Conservation (phyloP, 2,888 invertebrate genomes). For the Pyrocoelia pectoralis region DNA sequence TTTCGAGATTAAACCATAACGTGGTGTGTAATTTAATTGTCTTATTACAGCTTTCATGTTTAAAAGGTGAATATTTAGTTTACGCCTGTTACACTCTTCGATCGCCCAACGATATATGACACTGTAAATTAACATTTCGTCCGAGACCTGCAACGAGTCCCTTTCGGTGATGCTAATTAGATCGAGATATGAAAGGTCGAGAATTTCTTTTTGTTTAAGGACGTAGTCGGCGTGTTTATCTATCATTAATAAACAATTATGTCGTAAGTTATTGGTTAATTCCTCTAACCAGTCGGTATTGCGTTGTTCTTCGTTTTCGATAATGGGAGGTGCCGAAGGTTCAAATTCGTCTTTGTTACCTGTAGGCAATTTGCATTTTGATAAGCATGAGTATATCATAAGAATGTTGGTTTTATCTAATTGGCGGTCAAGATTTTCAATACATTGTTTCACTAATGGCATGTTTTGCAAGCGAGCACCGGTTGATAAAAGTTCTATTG, state of each 20-base stretch:
- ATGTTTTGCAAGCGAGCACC: slow-evolving; percentile 79
- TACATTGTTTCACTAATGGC: slow-evolving; percentile 73
- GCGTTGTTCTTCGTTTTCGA: slow-evolving; percentile 50
- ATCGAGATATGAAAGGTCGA: slow-evolving; percentile 71
- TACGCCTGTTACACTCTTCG: slow-evolving; percentile 65
- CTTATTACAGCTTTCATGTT: slow-evolving; percentile 64
- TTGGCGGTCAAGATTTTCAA: slow-evolving; percentile 70
- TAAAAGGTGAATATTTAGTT: slow-evolving; percentile 61
- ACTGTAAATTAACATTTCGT: slow-evolving; percentile 68
- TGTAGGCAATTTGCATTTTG: slow-evolving; percentile 50
- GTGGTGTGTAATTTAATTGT: slow-evolving; percentile 53
- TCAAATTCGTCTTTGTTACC: slow-evolving; percentile 48
- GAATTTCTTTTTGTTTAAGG: slow-evolving; percentile 64
- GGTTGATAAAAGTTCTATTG: slow-evolving; percentile 74
- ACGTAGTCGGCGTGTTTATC: slow-evolving; percentile 66
- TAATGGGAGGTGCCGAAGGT: slow-evolving; percentile 57
- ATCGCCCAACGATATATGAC: slow-evolving; percentile 67
- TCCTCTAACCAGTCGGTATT: slow-evolving; percentile 56
- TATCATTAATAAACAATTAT: slow-evolving; percentile 71
- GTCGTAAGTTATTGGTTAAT: slow-evolving; percentile 69
- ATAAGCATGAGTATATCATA: slow-evolving; percentile 68
- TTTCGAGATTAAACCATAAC: slow-evolving; percentile 67
- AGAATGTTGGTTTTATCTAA: slow-evolving; percentile 71
- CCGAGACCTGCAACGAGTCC: slow-evolving; percentile 71
- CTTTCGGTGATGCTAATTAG: slow-evolving; percentile 71